These are phyloP conservation scores for Strix occidentalis DNA, from an alignment of 2,797 vertebrate genomes.

Conservation along the genomic window DNA sequence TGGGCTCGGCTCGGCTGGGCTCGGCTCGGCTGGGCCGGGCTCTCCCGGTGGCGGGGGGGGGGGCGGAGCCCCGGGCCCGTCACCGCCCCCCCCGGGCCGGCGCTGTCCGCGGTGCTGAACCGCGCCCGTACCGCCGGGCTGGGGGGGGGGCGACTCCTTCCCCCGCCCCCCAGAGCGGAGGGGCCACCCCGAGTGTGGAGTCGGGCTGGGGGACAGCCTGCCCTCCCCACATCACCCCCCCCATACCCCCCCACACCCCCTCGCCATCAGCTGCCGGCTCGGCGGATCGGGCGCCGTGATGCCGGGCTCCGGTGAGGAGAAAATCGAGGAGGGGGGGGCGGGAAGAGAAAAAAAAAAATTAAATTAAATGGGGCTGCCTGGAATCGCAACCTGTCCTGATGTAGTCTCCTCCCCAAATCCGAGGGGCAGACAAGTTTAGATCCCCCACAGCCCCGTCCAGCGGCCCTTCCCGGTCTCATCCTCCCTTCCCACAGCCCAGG, in stretches of 20 bases:
- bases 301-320: neutral
- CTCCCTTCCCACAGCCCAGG: neutral
- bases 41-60: too few species aligned
- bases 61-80: neutral
- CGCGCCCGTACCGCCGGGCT: neutral
- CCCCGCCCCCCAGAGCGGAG: rapidly evolving
- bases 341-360: too few species aligned
- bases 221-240: too few species aligned
- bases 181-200: neutral
- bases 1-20: neutral
- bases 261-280: neutral
- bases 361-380: neutral
- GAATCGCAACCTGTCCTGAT: neutral
- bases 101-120: conserved; percentile 73
- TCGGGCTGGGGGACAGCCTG: neutral
- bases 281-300: neutral
- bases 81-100: neutral
- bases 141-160: too few species aligned
- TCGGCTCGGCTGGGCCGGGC: neutral
- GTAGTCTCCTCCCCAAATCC: neutral
- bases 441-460: neutral
- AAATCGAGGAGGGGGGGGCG: neutral
- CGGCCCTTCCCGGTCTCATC: neutral
- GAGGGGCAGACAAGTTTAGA: neutral
- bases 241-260: neutral